Evolutionary conservation across 2,888 invertebrate species (phyloP), one percentile per base, ranked within the genome.

Genomic region (Euspilapteryx auroguttella): DNA sequence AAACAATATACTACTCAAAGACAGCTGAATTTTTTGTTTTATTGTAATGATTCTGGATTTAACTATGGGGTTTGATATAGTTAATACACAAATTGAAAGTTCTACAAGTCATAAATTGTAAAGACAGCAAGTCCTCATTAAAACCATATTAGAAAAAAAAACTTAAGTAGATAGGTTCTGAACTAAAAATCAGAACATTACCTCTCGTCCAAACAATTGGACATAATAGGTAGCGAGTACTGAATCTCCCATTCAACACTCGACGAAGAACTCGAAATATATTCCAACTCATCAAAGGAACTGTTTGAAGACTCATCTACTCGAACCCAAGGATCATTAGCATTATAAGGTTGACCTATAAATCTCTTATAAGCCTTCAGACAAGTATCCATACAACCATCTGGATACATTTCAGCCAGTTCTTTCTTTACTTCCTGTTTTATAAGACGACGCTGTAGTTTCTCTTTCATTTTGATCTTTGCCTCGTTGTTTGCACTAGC

Each of bases 241-340:
- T 64, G 61, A 28, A 73, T 48, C 36, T 69, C 69, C 69, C 69
- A 73, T 33, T 73, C 61, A 1, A 64, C 37, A 30, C 61, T 63
- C 21, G 64, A 40, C 1, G 65, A 68, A 30, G 54, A 55, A 24
- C 41, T 49, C 39, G 17, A 2, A 7, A 23, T 29, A 21, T 48
- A 45, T 2, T 47, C 41, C n/a, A 51, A 49, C 4, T 44, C 43
- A 36, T 46, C 51, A 1, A 51, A 54, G 34, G 47, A 57, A 30
- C 45, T 49, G 2, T 41, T 39, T 2, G 32, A 13, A 2, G 28
- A 31, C 1, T 44, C 40, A 2, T 33, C 32, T 9, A 32, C 29
- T 21, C 8, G 14, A 12, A 29, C 15, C 20, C 25, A 24, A 13
- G 14, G 38, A 1, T 36, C 37, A 22, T 53, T 44, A 3, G 44